A percentile compares a stretch with the other conserved stretches of the same genome.
Evolutionary conservation across 2,113 vertebrate genomes (phyloP).

Genomic region (Onychostruthus taczanowskii): DNA sequence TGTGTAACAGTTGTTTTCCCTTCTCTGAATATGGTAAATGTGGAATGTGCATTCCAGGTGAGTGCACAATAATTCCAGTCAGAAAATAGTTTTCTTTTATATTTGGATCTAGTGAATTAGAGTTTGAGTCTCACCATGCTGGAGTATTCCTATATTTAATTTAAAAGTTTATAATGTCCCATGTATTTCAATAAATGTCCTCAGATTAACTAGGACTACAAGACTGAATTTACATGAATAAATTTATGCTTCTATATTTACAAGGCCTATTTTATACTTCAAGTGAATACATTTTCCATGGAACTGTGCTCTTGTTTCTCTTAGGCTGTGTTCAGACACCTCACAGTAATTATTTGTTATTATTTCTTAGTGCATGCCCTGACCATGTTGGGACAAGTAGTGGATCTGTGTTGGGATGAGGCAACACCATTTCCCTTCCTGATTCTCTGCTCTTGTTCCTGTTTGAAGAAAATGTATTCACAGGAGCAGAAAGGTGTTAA

Average conservation of each 20-base stretch:
- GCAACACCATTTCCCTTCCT: background rate
- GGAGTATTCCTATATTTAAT: background rate
- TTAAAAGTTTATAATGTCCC: background rate
- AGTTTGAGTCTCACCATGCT: background rate
- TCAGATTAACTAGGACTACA: background rate
- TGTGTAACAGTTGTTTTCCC: background rate
- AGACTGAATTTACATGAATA: background rate
- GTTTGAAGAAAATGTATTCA: background rate
- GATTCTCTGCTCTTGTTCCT: background rate
- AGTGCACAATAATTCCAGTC: background rate
- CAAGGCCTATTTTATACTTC: background rate
- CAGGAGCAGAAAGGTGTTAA: background rate
- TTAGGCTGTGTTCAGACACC: background rate
- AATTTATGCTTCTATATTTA: background rate
- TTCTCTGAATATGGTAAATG: background rate
- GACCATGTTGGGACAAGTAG: background rate
- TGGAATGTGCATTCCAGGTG: background rate
- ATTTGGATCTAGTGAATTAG: background rate
- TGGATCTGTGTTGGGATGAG: background rate
- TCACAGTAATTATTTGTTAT: background rate
- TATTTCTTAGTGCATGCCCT: background rate
- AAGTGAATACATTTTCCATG: background rate
- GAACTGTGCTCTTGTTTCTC: background rate
- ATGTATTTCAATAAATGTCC: background rate
- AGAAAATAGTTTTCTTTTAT: background rate